Evolutionary conservation across 2,888 invertebrate genomes (phyloP), one percentile per base, ranked within the genome.

Genomic region (Dryadula phaetusa): DNA sequence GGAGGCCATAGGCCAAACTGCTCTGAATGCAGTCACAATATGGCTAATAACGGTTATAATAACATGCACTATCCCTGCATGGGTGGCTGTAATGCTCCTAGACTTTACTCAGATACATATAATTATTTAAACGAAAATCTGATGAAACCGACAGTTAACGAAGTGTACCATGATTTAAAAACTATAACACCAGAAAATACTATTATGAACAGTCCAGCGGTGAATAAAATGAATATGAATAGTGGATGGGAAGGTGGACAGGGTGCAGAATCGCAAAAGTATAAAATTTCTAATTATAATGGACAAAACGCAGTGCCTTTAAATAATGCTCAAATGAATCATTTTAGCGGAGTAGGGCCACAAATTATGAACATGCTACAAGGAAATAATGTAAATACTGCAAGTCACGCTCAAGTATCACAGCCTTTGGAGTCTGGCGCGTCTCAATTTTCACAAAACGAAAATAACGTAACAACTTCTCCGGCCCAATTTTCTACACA

Each of bases 151-250:
- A 79, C 84, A 1, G 79, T 92, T 4, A 78, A 87, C 66, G 92
- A 92, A 78, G 91, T 92, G 1, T 90, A 90, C 68, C 72, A 88
- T 3, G 92, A 92, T 68, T 79, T 92, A 18, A 88, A 82, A 72
- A 77, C 80, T 2, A 82, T 92, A 12, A 82, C 80, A 40, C 84
- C 90, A 16, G 77, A 72, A 20, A 92, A 92, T 63, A 86, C 90
- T 0, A 70, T 91, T 3, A 79, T 82, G 72, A 88, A 88, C 65
- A 85, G 82, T 68, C 80, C 86, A 28, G 74, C 86, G 66, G 86
- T 79, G 16, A 76, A 72, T 32, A 77, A 86, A 66, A 84, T 90
- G 81, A 85, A 87, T 0, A 66, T 87, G 6, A 37, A 77, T 14
- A 37, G 42, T 22, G 53, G 62, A 22, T 40, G 49, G 42, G 37